Conservation (phyloP, 2,113 vertebrate genomes). For the Rhabdornis inornatus region DNA sequence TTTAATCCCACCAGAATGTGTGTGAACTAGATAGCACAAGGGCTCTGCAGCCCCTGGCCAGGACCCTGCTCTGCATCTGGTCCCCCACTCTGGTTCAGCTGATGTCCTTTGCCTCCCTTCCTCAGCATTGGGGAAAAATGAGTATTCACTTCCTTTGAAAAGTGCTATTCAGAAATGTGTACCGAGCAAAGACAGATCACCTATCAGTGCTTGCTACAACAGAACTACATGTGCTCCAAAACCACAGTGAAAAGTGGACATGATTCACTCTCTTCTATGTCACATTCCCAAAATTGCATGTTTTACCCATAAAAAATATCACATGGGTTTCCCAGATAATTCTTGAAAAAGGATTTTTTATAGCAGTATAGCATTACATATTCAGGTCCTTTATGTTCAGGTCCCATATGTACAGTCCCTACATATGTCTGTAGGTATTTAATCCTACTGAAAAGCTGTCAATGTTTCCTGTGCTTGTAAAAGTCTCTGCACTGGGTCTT, state of each 20-base stretch:
- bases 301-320: background rate
- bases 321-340: background rate
- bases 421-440: rapidly evolving
- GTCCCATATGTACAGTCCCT: background rate
- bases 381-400: background rate
- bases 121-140: background rate
- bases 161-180: background rate
- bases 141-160: background rate
- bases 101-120: background rate
- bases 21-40: background rate
- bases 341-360: background rate
- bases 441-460: background rate
- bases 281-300: background rate
- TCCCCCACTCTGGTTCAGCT: background rate
- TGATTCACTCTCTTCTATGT: background rate
- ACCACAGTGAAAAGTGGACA: background rate
- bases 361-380: background rate
- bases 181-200: background rate
- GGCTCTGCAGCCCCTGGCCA: background rate
- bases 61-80: background rate
- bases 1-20: background rate
- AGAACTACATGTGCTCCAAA: background rate
- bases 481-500: background rate
- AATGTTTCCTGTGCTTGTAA: background rate
- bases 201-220: background rate